phyloP scores from a whole-genome alignment of 2,797 vertebrate species.

The Hozukius guyotensis region DNA sequence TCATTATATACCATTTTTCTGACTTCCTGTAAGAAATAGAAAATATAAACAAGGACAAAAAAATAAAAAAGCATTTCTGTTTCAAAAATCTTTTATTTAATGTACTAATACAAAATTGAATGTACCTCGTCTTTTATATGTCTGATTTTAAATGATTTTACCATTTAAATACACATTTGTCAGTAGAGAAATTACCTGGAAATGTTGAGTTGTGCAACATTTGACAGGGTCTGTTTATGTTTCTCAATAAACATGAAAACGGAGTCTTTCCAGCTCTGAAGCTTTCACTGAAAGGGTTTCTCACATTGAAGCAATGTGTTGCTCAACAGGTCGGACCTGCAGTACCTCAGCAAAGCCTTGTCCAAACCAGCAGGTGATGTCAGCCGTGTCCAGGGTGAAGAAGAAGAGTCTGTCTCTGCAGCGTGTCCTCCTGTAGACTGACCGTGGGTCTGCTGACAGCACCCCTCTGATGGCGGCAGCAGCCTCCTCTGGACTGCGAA shows the following conservation, averaged over 20 bases:
- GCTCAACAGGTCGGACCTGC: slow-evolving; percentile 72
- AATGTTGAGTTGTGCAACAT: neutral
- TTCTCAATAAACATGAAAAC: neutral
- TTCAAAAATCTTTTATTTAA: slow-evolving; percentile 16
- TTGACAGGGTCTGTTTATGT: neutral
- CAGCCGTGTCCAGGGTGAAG: slow-evolving; percentile 86
- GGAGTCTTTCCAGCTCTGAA: neutral
- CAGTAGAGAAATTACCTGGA: neutral
- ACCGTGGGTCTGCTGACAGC: slow-evolving; percentile 89
- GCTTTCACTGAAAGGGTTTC: neutral
- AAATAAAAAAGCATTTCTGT: neutral
- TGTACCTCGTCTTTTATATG: neutral
- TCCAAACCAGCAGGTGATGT: slow-evolving; percentile 92
- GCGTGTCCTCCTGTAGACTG: slow-evolving; percentile 87
- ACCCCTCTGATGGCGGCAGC: slow-evolving; percentile 82
- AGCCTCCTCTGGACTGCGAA: slow-evolving; percentile 84
- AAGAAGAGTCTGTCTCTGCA: slow-evolving; percentile 90
- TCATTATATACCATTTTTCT: neutral
- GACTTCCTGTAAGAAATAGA: neutral
- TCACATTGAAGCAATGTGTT: neutral
- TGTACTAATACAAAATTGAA: neutral
- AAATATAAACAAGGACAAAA: neutral
- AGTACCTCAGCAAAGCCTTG: slow-evolving; percentile 89
- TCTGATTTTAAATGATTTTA: neutral
- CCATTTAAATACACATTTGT: neutral